Percentiles rank a stretch among this genome's conserved stretches.
Conservation (phyloP, 2,113 vertebrate genomes). For the Galeopterus variegatus region DNA sequence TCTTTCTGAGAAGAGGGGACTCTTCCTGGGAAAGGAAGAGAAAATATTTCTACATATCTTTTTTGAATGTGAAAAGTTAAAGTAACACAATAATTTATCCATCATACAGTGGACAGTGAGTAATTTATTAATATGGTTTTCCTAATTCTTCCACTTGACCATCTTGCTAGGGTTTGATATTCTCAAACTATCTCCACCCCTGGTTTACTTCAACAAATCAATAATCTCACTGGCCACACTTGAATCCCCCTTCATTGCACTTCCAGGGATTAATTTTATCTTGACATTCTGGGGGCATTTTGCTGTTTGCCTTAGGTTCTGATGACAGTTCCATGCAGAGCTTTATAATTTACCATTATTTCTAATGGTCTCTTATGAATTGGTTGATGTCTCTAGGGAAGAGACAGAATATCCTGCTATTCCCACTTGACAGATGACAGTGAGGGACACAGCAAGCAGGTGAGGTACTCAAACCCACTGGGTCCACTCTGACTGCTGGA, state of each 20-base stretch:
- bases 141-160: not conserved
- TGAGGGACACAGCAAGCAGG: not conserved
- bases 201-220: constrained; percentile 18
- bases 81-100: not conserved
- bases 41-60: not conserved
- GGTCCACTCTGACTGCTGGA: not conserved
- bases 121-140: not conserved
- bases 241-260: not conserved
- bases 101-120: not conserved
- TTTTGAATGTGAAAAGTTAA: not conserved
- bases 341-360: not conserved
- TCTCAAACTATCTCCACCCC: not conserved
- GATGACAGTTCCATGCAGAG: not conserved
- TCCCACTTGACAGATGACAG: not conserved
- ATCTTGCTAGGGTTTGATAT: not conserved
- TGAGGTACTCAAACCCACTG: not conserved
- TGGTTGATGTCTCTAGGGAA: not conserved
- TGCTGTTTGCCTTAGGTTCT: not conserved
- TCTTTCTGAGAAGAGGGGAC: not conserved
- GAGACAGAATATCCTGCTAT: not conserved
- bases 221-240: not conserved
- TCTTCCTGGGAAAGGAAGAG: not conserved
- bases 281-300: not conserved
- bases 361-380: not conserved
- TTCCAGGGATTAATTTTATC: constrained; percentile 29